Evolutionary conservation across 2,888 invertebrate species (phyloP), one percentile per base, ranked within the genome.

Genomic region (Agriotes lineatus): DNA sequence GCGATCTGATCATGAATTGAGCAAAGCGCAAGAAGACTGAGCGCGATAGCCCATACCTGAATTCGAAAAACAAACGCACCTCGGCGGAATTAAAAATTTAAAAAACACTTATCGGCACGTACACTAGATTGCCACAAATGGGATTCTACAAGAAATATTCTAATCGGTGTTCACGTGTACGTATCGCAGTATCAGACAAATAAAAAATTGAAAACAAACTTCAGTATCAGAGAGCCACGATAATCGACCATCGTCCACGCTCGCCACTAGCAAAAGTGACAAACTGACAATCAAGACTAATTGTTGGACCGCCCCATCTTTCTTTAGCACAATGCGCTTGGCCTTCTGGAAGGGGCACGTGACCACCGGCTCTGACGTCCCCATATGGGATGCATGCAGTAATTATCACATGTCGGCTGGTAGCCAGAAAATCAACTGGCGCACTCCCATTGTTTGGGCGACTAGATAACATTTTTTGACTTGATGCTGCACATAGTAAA

Each of bases 221-320:
- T 65, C 45, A 57, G 25, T 54, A 63, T 58, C 14, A 52, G 35
- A 44, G 54, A 25, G 1, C 61, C 48, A 19, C 60, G 54, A 54
- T 65, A 65, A 45, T 69, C 65, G 60, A 69, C 59, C 69, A 65
- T 69, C 69, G 57, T 42, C 42, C 16, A 37, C 52, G 35, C 48
- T 42, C 57, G 37, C 18, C 60, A 62, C 69, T 58, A 37, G 50
- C 48, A 66, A 62, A 70, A 66, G 61, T 61, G 57, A 62, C 65
- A 67, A 56, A 63, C 63, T 61, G 18, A 63, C 62, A 70, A 70
- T 66, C 60, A 54, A 48, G 25, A 35, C 35, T 66, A 70, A 73
- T 73, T 72, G 72, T 70, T 68, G 67, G 64, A 63, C 67, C 67
- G 70, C 68, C 71, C 71, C 72, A 72, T 73, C 73, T 69, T 66